Percentiles rank a stretch among this genome's conserved stretches.
Conservation (phyloP, 1,140 invertebrate species). For the Panagrolaimus sp. region DNA sequence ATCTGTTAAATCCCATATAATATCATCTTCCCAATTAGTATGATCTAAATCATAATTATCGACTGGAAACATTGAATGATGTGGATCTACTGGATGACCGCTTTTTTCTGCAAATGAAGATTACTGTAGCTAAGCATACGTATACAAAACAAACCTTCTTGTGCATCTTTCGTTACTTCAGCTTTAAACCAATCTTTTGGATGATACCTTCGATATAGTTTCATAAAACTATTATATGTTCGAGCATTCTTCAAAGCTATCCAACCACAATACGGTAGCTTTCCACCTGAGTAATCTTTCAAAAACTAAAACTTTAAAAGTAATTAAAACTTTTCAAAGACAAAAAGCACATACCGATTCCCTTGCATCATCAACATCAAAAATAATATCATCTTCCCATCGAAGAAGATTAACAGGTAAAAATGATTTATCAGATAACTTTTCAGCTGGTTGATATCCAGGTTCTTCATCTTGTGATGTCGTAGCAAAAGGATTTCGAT, state of each 20-base stretch:
- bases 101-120: neutral
- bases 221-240: too few relatives aligned
- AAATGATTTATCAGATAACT: too few relatives aligned
- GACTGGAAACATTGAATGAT: conserved; percentile 51
- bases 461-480: neutral
- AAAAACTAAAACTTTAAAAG: too few relatives aligned
- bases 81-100: conserved; percentile 20
- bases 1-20: conserved; percentile 95
- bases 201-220: too few relatives aligned
- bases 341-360: neutral
- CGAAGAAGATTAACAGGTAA: neutral
- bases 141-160: neutral
- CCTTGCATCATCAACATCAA: neutral
- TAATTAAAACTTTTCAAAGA: too few relatives aligned
- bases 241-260: too few relatives aligned
- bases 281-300: too few relatives aligned
- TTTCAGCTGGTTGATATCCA: neutral
- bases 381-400: neutral
- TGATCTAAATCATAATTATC: conserved; percentile 49
- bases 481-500: neutral
- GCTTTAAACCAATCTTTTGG: neutral
- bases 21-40: conserved; percentile 87
- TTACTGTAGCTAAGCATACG: neutral
- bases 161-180: neutral
- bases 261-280: too few relatives aligned